Evolutionary conservation across 2,113 vertebrate species (phyloP), one percentile per base, ranked within the genome.

Genomic region (Ciconia stormi): DNA sequence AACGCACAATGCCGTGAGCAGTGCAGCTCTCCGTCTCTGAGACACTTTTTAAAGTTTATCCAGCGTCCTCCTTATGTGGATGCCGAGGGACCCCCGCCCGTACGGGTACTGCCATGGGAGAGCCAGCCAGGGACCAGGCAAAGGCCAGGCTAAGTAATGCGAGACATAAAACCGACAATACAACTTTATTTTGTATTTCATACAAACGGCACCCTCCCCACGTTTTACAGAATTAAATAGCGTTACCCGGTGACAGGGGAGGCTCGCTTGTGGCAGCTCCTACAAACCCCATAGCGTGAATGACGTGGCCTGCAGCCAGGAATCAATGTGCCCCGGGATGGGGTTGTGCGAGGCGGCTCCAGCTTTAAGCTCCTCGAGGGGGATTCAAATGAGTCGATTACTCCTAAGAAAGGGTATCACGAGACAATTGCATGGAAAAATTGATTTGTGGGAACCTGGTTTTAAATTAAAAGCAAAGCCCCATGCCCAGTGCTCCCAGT

Each of bases 71-170:
- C 80, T 32, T 11, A 8, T 1, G 26, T 5, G 21, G 69, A 8
- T 23, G 26, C 46, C 0, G 4, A 50, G 36, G 25, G 17, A 46
- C 3, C 29, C 53, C 34, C 0, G 1, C 6, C 11, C 0, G 0
- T 2, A 16, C 0, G 1, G 22, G 36, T 2, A 7, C 22, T 3
- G 6, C 26, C n/a, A 2, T 0, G 0, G 40, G 32, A 26, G 29
- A 27, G 17, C 16, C 38, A 11, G 16, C 11, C 1, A 1, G 62
- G 22, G 53, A 30, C 3, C 18, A 27, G 78, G 67, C 32, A 16
- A 32, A 61, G 61, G 38, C 42, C 32, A 21, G 53, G 27, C 21
- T 17, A 34, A 40, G 30, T 8, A 19, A 53, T 2, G 23, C 1
- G 18, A 93, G 80, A 56, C 76, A 18, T 5, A 56, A 82, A 86